phyloP scores from a whole-genome alignment of 1,140 invertebrate genomes.

The Bombus breviceps region DNA sequence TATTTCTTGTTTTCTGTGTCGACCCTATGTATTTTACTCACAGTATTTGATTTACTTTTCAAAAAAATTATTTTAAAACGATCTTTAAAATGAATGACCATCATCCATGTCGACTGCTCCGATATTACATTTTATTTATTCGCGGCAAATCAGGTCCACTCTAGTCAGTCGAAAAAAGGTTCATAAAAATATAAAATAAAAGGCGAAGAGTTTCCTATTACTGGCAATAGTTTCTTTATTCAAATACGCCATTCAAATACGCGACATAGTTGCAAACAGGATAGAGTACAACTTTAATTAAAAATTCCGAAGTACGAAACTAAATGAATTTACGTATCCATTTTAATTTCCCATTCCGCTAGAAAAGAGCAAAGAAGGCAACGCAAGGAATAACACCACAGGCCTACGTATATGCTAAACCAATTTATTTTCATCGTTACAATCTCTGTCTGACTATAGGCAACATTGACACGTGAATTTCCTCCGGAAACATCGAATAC shows the following conservation, averaged over 20 bases:
- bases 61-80: no score
- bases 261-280: not conserved
- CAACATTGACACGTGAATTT: slow-evolving; percentile 1
- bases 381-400: slow-evolving; percentile 3
- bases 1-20: no score
- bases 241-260: not conserved
- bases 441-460: slow-evolving; percentile 9
- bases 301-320: not conserved
- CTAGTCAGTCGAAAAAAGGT: not conserved
- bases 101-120: no score
- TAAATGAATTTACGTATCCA: not conserved
- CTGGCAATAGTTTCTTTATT: not conserved
- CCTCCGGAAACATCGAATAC: not conserved
- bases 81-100: no score
- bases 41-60: no score
- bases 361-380: not conserved
- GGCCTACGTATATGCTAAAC: slow-evolving; percentile 10
- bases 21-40: no score
- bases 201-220: not conserved
- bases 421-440: slow-evolving; percentile 40
- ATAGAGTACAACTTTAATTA: not conserved
- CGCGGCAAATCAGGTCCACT: not conserved
- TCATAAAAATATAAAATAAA: not conserved
- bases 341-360: not conserved
- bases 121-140: not conserved